Base-by-base conservation (phyloP, 2,113 vertebrate species). In the Psittacara wagleri region DNA sequence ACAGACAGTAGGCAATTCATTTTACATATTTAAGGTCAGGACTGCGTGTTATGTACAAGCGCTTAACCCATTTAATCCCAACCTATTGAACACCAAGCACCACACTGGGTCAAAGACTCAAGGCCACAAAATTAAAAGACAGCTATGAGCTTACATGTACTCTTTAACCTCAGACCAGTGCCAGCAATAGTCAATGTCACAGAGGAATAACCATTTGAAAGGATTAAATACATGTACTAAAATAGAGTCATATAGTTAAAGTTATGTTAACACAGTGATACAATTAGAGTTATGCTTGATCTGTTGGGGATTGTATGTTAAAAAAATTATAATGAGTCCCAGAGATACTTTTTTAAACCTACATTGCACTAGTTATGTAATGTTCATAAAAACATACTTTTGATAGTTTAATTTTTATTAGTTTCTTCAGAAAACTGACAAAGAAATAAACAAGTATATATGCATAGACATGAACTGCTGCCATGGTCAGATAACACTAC, bases 21-120 rank as follows among this genome's bases (percentile, higher is more conserved):
- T 98, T 98, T 96, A 92, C 68, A 96, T 95, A 93, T 96, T 69
- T 97, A 96, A 97, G 87, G 94, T 97, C 97, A 97, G 59, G 52
- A 39, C 86, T 94, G 77, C 43, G 62, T 79, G 79, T 82, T 96
- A 78, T 25, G 78, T 88, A 77, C 83, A 92, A 97, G 52, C 87
- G 78, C 87, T 97, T 79, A 49, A 61, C 95, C 85, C 61, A 84
- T 96, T 97, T 94, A 96, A 92, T 91, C 69, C 92, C 93, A 97
- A 88, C 96, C 94, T 96, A 72, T 48, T 90, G 81, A 97, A 94
- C 80, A 72, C 64, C 77, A 90, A 96, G 88, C 66, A 90, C 44
- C 66, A 73, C 82, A 43, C 87, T 96, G 86, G 92, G 95, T 98
- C 96, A 97, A 96, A 97, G 94, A 92, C 88, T 96, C 78, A 97